phyloP scores from a whole-genome alignment of 2,888 invertebrate genomes.

The Napeogenes sylphis region DNA sequence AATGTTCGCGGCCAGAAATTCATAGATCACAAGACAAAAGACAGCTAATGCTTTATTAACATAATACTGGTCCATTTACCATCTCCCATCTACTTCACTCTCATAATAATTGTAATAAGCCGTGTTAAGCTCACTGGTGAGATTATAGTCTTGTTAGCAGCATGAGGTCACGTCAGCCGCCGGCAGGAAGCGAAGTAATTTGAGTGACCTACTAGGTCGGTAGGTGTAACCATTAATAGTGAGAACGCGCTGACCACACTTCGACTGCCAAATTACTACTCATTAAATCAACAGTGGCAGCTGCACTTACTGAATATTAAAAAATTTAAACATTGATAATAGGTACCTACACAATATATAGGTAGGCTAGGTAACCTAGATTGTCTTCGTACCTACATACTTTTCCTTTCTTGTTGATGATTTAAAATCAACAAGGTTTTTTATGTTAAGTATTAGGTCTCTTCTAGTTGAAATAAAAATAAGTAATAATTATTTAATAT shows the following conservation, averaged over 20 bases:
- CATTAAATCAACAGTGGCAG: conserved; percentile 9
- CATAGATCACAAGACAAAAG: no score
- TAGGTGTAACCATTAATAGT: neutral
- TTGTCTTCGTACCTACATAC: no score
- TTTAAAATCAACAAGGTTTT: no score
- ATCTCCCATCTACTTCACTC: no score
- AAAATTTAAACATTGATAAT: neutral
- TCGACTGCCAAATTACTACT: conserved; percentile 11
- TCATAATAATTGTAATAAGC: neutral
- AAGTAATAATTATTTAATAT: no score
- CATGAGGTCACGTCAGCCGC: conserved; percentile 17
- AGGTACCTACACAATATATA: neutral
- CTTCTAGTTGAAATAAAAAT: no score
- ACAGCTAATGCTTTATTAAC: no score
- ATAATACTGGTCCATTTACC: no score
- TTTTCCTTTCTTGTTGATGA: no score
- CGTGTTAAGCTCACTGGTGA: conserved; percentile 5
- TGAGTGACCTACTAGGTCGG: conserved; percentile 25
- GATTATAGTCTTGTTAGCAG: conserved; percentile 16
- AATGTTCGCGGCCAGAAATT: no score
- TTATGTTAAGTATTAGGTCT: no score
- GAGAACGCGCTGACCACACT: conserved; percentile 12
- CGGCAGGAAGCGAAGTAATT: conserved; percentile 28
- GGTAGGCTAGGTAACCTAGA: no score
- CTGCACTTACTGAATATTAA: neutral